Evolutionary conservation across 2,113 vertebrate species (phyloP), one percentile per base, ranked within the genome.

Genomic region (Copsychus sechellarum): DNA sequence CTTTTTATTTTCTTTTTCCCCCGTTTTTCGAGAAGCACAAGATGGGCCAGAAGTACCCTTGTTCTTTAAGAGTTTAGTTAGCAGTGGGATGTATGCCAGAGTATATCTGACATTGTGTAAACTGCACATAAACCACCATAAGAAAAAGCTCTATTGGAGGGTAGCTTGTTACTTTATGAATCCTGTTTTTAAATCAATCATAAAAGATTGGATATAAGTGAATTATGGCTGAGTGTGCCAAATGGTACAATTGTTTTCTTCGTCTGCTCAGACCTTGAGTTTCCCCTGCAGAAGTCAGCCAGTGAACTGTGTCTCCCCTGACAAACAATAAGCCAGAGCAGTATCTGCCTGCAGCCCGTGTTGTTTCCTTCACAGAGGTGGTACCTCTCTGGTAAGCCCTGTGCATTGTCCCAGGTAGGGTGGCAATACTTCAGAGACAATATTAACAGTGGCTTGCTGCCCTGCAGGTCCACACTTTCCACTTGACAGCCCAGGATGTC

Each of bases 271-370:
- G 78, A 56, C 40, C 22, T 40, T n/a, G 56, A 90, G 58, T 71
- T 93, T 71, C 50, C 66, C 4, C 38, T 69, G n/a, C 62, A 78
- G 62, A 51, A 51, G 67, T 23, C 57, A 67, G 43, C 20, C n/a
- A 22, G 66, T 38, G 70, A 60, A 28, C 43, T 61, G 21, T 1
- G 4, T 64, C 65, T 18, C 57, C 31, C 43, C n/a, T 47, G 42
- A 24, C 42, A 45, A 56, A 25, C 22, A 74, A 1, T 2, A 21
- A 26, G 10, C 40, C 47, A 36, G 47, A 28, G 14, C 13, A 24
- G 38, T 8, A 3, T 12, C 62, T 66, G 54, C 6, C 25, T 69
- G 70, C 53, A 76, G 42, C 22, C 40, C 1, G 0, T 0, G 1
- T 4, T 47, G 25, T 53, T 83, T 43, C 43, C 51, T 51, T 40